Conservation (phyloP, 2,113 vertebrate genomes). For the Formicarius rufipectus region DNA sequence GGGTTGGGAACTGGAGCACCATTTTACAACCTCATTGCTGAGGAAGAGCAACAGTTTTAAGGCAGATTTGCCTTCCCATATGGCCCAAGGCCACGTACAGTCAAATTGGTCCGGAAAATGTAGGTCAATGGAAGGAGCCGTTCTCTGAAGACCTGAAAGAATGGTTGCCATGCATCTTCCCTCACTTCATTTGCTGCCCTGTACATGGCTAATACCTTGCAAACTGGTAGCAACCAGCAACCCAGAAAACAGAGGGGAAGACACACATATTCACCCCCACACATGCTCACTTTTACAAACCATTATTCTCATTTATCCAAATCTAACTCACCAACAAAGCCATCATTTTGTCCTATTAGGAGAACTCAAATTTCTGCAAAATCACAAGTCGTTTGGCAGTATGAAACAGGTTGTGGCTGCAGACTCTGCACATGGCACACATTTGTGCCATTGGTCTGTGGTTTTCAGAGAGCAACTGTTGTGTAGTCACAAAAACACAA, state of each 20-base stretch:
- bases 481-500: background rate
- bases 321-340: background rate
- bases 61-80: background rate
- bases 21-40: background rate
- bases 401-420: background rate
- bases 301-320: background rate
- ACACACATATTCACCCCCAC: background rate
- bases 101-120: background rate
- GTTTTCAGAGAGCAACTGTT: conserved; percentile 14
- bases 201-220: conserved; percentile 17
- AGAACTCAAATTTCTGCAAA: background rate
- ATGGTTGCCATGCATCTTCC: background rate
- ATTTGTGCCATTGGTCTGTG: background rate
- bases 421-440: background rate
- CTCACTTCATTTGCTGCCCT: background rate
- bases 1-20: rapidly evolving
- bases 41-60: background rate
- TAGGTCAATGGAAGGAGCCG: background rate
- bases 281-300: background rate
- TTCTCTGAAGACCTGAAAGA: conserved; percentile 14
- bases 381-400: background rate
- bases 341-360: background rate
- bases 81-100: background rate
- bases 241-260: conserved; percentile 15
- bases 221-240: conserved; percentile 23